phyloP scores from a whole-genome alignment of 2,113 vertebrate genomes.

The Pedionomus torquatus region DNA sequence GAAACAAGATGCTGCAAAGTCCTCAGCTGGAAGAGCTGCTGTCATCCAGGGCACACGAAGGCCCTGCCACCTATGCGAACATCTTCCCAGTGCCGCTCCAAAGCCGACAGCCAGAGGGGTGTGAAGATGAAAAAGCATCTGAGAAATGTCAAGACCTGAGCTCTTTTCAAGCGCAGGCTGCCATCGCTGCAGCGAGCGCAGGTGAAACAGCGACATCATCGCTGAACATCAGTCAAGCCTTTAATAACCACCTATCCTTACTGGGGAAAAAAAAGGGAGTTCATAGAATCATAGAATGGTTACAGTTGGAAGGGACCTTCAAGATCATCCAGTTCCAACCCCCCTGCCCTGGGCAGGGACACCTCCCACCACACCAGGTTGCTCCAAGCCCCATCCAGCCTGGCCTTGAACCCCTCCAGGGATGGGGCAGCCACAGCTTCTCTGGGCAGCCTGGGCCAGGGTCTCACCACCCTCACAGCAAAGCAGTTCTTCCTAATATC shows the following conservation, averaged over 20 bases:
- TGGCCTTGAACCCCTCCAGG: no score
- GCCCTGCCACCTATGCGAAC: background rate
- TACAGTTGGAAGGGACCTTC: no score
- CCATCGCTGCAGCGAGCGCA: background rate
- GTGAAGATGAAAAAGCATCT: background rate
- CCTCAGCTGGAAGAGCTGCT: accelerated
- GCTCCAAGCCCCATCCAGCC: no score
- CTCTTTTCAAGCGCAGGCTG: accelerated
- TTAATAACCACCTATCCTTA: background rate
- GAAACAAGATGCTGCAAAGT: background rate
- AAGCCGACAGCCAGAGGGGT: background rate
- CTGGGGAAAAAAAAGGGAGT: background rate
- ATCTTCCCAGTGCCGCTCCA: accelerated
- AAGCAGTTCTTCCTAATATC: no score
- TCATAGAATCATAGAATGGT: background rate
- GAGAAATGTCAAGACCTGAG: background rate
- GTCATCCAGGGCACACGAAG: accelerated
- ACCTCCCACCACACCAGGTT: no score
- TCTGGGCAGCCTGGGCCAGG: no score
- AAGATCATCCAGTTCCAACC: no score
- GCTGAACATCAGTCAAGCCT: background rate
- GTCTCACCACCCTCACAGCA: no score
- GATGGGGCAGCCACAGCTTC: no score
- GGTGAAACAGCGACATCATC: background rate
- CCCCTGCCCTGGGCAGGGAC: no score